Evolutionary conservation across 2,797 vertebrate species (phyloP).

Genomic region (Lycodopsis pacificus): DNA sequence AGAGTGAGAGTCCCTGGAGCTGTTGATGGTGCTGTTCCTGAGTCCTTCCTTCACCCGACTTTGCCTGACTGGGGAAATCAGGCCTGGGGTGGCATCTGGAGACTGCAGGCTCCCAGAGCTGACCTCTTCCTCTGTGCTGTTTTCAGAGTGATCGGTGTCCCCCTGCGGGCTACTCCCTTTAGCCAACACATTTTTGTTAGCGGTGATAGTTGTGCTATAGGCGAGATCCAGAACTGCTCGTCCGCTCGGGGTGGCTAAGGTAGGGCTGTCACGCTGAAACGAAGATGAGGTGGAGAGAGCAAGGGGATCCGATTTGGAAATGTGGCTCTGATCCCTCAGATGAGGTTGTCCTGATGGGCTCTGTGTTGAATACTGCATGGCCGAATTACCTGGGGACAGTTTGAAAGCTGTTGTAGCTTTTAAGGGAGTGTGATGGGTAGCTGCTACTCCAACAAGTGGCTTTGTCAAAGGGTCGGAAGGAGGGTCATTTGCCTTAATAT

Average conservation of each 20-base stretch:
- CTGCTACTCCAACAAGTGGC: constrained; percentile 54
- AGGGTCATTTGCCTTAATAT: constrained; percentile 51
- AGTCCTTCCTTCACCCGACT: constrained; percentile 75
- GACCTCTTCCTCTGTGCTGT: constrained; percentile 72
- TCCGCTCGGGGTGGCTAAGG: constrained; percentile 29
- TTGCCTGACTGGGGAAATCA: constrained; percentile 71
- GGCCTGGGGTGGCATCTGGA: constrained; percentile 59
- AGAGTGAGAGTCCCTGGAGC: constrained; percentile 43
- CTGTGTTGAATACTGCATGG: constrained; percentile 48
- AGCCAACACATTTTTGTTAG: constrained; percentile 44
- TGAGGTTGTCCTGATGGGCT: constrained; percentile 59
- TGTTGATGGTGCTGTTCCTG: constrained; percentile 65
- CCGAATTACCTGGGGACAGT: constrained; percentile 38
- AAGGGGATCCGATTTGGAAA: constrained; percentile 53
- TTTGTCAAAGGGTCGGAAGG: constrained; percentile 46
- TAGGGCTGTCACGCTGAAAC: constrained; percentile 37
- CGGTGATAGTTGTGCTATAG: constrained; percentile 50
- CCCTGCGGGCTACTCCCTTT: constrained; percentile 36
- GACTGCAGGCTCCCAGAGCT: constrained; percentile 56
- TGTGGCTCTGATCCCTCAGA: constrained; percentile 46
- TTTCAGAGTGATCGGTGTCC: constrained; percentile 60
- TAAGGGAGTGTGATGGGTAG: constrained; percentile 32
- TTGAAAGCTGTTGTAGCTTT: constrained; percentile 43
- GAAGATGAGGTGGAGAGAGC: constrained; percentile 21
- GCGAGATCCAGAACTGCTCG: constrained; percentile 40